phyloP scores from a whole-genome alignment of 1,140 invertebrate genomes.

The Leptonema lineaticorne region DNA sequence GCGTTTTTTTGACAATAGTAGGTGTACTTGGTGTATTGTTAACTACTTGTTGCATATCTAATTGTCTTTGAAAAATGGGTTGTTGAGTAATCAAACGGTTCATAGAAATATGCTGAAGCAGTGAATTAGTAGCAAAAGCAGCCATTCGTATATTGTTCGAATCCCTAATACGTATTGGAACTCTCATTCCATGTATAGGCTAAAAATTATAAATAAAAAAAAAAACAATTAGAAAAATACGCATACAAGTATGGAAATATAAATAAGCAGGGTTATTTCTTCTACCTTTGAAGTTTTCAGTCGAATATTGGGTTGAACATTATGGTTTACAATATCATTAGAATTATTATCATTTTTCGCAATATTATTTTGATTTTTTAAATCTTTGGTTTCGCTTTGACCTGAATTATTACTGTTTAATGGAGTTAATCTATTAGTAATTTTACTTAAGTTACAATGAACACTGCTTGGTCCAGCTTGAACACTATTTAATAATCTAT shows the following conservation, averaged over 20 bases:
- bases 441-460: slow-evolving; percentile 7
- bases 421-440: not conserved
- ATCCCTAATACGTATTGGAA: slow-evolving; percentile 54
- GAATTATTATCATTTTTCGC: slow-evolving; percentile 20
- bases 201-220: slow-evolving; percentile 44
- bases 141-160: slow-evolving; percentile 61
- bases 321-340: slow-evolving; percentile 14
- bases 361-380: slow-evolving; percentile 8
- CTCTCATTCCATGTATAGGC: slow-evolving; percentile 51
- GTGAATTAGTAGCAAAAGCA: slow-evolving; percentile 59
- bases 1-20: slow-evolving; percentile 52
- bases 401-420: not conserved
- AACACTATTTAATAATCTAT: slow-evolving; percentile 39
- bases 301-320: not conserved
- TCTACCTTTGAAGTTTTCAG: too few species aligned
- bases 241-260: too few species aligned
- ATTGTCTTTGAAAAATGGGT: slow-evolving; percentile 49
- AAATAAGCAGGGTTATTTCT: too few species aligned
- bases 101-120: slow-evolving; percentile 45
- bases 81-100: slow-evolving; percentile 53
- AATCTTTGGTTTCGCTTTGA: not conserved
- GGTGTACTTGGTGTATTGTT: slow-evolving; percentile 47
- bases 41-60: slow-evolving; percentile 41
- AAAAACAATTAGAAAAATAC: too few species aligned
- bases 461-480: slow-evolving; percentile 31